Base-by-base conservation (phyloP, 2,888 invertebrate species). In the Dasypogon diadema region DNA sequence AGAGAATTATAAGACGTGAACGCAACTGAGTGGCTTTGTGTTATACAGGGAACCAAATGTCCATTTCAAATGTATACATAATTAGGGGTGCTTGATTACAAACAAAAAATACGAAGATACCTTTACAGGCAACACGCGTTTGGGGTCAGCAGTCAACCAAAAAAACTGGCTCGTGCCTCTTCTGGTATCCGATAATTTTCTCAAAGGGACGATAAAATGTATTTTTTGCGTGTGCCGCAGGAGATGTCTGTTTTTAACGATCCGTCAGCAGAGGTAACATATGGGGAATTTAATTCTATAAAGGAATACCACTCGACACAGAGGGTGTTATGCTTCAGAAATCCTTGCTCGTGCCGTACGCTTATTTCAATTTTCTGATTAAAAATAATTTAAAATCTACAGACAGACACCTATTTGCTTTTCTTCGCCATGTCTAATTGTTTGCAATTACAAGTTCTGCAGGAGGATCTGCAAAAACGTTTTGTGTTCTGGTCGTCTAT, bases 91-190 rank as follows among this genome's bases (percentile, higher is more conserved):
- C 46, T 60, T 65, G 65, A 46, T 65, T 65, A 65, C 65, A 65
- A 65, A 65, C 34, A 34, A 46, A 37, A 42, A 46, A 46, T n/a
- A 46, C 65, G 46, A 48, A 65, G 48, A 42, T 65, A 24, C 65
- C 65, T 65, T 8, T 16, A 46, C 65, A 46, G 12, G 16, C 6
- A 24, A 46, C 48, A 42, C 12, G 65, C 46, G 22, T 22, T 37
- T 37, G 46, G 65, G 65, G 65, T 48, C 65, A 65, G 48, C 65
- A 65, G 65, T 65, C 65, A 65, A 65, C 65, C 65, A 65, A 65
- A 46, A 22, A 65, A 21, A 42, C 65, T 26, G 65, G 65, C 65
- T 48, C 65, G 65, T 65, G 65, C 65, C 65, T 60, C 42, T 42
- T 14, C 18, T 37, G 37, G 18, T 60, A 16, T 34, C 37, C 37